phyloP scores from a whole-genome alignment of 2,113 vertebrate species.

The Haliaeetus leucogaster region DNA sequence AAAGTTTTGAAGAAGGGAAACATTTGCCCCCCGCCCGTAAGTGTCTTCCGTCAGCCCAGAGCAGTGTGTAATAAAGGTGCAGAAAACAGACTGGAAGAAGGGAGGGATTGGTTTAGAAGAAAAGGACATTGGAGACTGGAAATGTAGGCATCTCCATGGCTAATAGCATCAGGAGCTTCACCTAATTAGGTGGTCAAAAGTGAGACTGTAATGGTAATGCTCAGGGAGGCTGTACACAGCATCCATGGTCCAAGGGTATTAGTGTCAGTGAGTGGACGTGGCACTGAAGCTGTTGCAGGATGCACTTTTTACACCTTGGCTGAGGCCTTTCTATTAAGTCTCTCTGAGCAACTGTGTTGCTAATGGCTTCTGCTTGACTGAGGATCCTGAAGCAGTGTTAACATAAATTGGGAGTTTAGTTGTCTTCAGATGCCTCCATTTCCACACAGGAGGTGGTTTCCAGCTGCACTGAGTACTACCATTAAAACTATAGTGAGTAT shows the following conservation, averaged over 20 bases:
- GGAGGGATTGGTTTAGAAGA: not conserved
- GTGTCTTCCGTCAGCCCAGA: not conserved
- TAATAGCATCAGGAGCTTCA: not conserved
- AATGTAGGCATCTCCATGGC: not conserved
- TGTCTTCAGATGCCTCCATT: not conserved
- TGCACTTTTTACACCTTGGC: not conserved
- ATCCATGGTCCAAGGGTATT: not conserved
- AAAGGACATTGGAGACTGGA: not conserved
- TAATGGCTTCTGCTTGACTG: constrained; percentile 11
- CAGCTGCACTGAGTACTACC: not conserved
- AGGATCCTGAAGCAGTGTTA: not conserved
- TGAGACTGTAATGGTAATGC: not conserved
- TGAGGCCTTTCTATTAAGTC: not conserved
- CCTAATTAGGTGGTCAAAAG: not conserved
- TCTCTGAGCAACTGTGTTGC: not conserved
- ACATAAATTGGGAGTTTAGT: not conserved
- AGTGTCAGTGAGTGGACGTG: not conserved
- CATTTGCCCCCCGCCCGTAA: rapidly evolving
- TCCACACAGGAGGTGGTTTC: not conserved
- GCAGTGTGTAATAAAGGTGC: not conserved
- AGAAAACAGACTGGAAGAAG: not conserved
- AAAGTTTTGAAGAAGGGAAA: not conserved
- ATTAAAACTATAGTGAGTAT: not conserved
- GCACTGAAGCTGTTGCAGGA: not conserved
- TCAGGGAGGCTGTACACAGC: not conserved